Base-by-base conservation (phyloP, 1,140 invertebrate species). In the Microplitis mediator region DNA sequence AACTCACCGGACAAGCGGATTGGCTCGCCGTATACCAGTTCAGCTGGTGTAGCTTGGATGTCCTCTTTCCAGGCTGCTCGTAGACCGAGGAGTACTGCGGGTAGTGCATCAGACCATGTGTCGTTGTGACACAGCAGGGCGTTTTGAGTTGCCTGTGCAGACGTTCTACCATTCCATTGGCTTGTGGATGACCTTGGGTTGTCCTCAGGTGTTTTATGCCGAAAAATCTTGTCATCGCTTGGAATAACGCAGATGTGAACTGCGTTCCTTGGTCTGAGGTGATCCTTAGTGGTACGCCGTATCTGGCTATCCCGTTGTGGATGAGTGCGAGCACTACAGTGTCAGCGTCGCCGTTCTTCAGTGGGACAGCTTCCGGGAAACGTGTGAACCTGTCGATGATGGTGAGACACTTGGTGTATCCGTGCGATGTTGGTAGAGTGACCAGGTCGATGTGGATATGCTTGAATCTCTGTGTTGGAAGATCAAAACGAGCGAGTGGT, bases 121-220 rank as follows among this genome's bases (percentile, higher is more conserved):
- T 65, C 50, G 2, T 73, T 34, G 61, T 80, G 78, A 51, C 77
- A 79, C 52, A 2, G 36, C 36, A 73, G 3, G 36, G 36, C 36
- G 36, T 8, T 39, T 39, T 39, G 36, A 87, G 73, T 16, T 77
- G 76, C 2, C 85, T 73, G 69, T 88, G 85, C 14, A 82, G 78
- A 4, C 84, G 74, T 68, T 88, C 84, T 2, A 87, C 78, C 74
- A 85, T 78, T 0, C 84, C 85, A 63, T 86, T 86, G 34, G 79
- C 76, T 34, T 72, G 62, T 8, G 84, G 82, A 67, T 87, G 84
- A 69, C 83, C 83, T 16, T 73, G 51, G 39, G 77, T 74, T 9
- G 9, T 61, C 35, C 77, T 72, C 34, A 74, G 62, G 16, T 65
- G 72, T 62, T 74, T 66, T 16, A 61, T 69, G 35, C 82, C 81